Base-by-base conservation (phyloP, 2,888 invertebrate species). In the Alsophila aescularia region DNA sequence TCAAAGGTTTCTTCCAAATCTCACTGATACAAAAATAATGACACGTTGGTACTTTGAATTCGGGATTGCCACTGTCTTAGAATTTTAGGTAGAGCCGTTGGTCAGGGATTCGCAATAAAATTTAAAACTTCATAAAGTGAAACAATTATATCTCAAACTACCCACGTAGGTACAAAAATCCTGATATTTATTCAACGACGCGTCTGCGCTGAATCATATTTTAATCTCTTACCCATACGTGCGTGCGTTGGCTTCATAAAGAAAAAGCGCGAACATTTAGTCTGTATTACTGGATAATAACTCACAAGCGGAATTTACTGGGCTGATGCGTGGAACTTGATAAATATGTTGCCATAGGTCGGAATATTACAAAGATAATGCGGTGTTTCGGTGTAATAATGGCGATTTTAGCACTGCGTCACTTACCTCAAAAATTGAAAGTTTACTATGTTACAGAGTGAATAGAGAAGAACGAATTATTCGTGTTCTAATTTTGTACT, bases 191-290 rank as follows among this genome's bases (percentile, higher is more conserved):
- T 60, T 58, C 52, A 52, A 27, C 29, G 62, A 14, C 58, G 36
- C 37, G 57, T 63, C 62, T 63, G 61, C 56, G 52, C 60, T n/a
- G 52, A 57, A 51, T 56, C 58, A 60, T 45, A 55, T 44, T 51
- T 48, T 65, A 59, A 61, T 66, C 66, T 62, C 36, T 62, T 58
- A 51, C 44, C 58, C 60, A 64, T 62, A 64, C 56, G 80, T 88
- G 89, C 89, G 89, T 88, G 89, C 76, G 81, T 69, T 67, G 70
- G 65, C 45, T 55, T 67, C 83, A 88, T 89, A 87, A 89, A 88
- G 82, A 79, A 73, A 72, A 80, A 83, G 83, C 86, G 83, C 75
- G 84, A 85, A 84, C 86, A 85, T 86, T 88, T 82, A 82, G 78
- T 70, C 71, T 69, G 72, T 75, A 79, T 81, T 81, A 81, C 80